These are phyloP conservation scores for Cotesia vestalis DNA, from an alignment of 1,140 invertebrate genomes.

Conservation along the genomic window DNA sequence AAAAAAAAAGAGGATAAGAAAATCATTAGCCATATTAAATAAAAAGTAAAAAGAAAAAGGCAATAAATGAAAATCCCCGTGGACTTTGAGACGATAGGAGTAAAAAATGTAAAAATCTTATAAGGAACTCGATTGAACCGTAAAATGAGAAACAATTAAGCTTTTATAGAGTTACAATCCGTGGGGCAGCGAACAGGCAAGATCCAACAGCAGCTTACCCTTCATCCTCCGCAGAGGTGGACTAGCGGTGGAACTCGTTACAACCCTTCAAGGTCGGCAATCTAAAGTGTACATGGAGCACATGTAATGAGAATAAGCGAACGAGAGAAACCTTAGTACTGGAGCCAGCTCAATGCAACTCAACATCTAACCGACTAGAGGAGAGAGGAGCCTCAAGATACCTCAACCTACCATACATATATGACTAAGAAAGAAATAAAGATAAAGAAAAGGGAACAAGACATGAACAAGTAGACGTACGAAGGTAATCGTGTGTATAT, in stretches of 20 bases:
- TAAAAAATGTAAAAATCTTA: not conserved
- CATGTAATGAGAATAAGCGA: slow-evolving; percentile 7
- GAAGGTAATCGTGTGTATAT: slow-evolving; percentile 1
- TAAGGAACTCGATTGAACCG: slow-evolving; percentile 53
- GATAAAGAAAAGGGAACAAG: not conserved
- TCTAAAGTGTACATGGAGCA: slow-evolving; percentile 31
- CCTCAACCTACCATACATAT: too few relatives aligned
- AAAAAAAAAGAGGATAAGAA: too few relatives aligned
- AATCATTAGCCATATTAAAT: too few relatives aligned
- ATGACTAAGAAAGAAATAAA: slow-evolving; percentile 43
- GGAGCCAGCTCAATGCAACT: not conserved
- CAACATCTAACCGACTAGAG: too few relatives aligned
- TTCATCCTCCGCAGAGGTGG: slow-evolving; percentile 39
- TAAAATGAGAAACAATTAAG: slow-evolving; percentile 62
- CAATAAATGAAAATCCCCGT: too few relatives aligned
- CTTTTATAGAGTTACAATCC: slow-evolving; percentile 59
- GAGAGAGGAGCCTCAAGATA: slow-evolving; percentile 2
- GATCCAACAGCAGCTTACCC: slow-evolving; percentile 4
- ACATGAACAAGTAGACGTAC: slow-evolving; percentile 6
- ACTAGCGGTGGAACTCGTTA: slow-evolving; percentile 50
- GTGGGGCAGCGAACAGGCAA: slow-evolving; percentile 36
- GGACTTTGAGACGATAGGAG: too few relatives aligned
- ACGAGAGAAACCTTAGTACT: too few relatives aligned
- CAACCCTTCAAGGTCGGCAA: slow-evolving; percentile 56
- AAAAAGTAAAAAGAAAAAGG: too few relatives aligned